These are phyloP conservation scores for Sus scrofa DNA, from an alignment of 2,113 vertebrate genomes.

Conservation along the genomic window DNA sequence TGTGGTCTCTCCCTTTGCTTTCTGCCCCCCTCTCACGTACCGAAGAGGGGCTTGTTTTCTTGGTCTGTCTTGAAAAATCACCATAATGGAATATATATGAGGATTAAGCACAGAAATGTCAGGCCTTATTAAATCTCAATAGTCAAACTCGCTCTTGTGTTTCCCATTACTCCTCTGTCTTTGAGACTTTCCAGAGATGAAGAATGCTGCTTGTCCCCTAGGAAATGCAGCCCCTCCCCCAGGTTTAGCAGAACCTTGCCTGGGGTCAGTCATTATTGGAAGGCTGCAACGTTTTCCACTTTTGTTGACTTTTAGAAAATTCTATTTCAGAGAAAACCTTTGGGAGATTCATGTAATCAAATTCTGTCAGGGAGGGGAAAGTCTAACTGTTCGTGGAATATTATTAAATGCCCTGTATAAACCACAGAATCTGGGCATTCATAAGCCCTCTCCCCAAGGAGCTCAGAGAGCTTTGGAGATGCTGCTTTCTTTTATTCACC, in stretches of 20 bases:
- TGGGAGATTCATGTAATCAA: slow-evolving; percentile 63
- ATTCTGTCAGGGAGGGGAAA: slow-evolving; percentile 51
- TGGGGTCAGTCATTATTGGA: slow-evolving; percentile 27
- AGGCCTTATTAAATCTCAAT: slow-evolving; percentile 63
- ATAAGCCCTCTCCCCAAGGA: slow-evolving; percentile 36
- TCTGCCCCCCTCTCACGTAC: background rate
- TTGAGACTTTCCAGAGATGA: background rate
- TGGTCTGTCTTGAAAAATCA: slow-evolving; percentile 61
- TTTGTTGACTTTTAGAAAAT: slow-evolving; percentile 70
- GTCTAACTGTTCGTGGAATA: background rate
- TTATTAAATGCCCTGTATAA: slow-evolving; percentile 64
- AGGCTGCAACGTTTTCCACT: slow-evolving; percentile 40
- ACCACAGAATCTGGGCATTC: slow-evolving; percentile 37
- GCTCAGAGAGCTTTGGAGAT: background rate
- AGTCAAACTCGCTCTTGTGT: background rate
- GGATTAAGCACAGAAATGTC: slow-evolving; percentile 60
- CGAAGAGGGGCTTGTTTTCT: background rate
- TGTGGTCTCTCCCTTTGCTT: background rate
- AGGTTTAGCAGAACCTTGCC: background rate
- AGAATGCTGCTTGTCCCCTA: background rate
- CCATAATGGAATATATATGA: slow-evolving; percentile 75
- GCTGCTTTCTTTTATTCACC: background rate
- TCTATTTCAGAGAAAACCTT: slow-evolving; percentile 61
- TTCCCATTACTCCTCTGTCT: slow-evolving; percentile 30
- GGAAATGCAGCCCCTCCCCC: background rate